Evolutionary conservation across 2,888 invertebrate genomes (phyloP), one percentile per base, ranked within the genome.

Genomic region (Ornithoptera priamus): DNA sequence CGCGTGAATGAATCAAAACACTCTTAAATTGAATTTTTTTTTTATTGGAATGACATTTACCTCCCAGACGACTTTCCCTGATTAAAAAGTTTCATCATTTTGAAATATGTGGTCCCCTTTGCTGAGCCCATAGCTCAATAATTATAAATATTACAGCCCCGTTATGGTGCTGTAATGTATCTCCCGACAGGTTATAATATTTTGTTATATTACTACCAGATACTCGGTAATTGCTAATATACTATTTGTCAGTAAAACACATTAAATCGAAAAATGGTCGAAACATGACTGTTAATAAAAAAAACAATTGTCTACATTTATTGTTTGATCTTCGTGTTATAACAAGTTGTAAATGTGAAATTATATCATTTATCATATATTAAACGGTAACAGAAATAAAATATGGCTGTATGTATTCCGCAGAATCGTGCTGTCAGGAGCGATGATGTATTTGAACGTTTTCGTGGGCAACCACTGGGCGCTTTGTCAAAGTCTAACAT

Each of bases 361-460:
- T 65, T 61, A 63, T 79, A 84, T 83, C 88, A 89, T 92, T 90
- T 88, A 90, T 91, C 90, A 90, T 84, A 79, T 85, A 90, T 88
- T 82, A 86, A 84, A 86, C 81, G 80, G 85, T 86, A 83, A 84
- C 85, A 85, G 85, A 90, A 91, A 90, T 91, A 91, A 91, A 91
- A 91, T 91, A 90, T 90, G 85, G 90, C 88, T 86, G 87, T 89
- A 86, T 86, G 84, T 85, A 87, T 82, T 86, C 84, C 83, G 80
- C 85, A 86, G 88, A 87, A 88, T 82, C 83, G 81, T 80, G 84
- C 88, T 90, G 91, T 90, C 91, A 89, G 78, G 77, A 75, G 76
- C 80, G 84, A 92, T 92, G 92, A 92, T 92, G 92, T 90, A 92
- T 92, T 89, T 88, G 91, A 91, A 82, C 91, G 91, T 90, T 92